Percentiles rank a stretch among this genome's conserved stretches.
Evolutionary conservation across 2,888 invertebrate genomes (phyloP).

Genomic region (Cryptophagus acutangulus): DNA sequence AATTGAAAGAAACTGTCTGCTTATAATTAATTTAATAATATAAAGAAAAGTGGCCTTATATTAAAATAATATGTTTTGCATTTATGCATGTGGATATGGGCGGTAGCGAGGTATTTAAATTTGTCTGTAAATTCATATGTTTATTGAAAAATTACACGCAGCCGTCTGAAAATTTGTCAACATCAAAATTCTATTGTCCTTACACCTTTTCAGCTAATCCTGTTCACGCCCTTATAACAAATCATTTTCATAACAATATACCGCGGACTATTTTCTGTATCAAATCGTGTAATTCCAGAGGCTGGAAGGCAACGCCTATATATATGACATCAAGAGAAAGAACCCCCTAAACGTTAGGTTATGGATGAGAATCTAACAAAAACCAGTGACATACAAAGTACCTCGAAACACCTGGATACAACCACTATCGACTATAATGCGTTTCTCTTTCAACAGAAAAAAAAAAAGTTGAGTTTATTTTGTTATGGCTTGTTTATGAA

Average conservation of each 20-base stretch:
- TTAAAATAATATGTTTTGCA: too few relatives aligned
- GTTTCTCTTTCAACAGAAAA: too few relatives aligned
- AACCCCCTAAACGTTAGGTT: conserved; percentile 25
- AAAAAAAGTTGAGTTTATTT: too few relatives aligned
- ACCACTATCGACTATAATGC: conserved; percentile 9
- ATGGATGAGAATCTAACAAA: conserved; percentile 27
- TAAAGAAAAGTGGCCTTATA: too few relatives aligned
- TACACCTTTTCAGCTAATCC: conserved; percentile 34
- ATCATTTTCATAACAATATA: conserved; percentile 37
- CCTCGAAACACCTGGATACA: conserved; percentile 35
- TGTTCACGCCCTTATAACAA: conserved; percentile 39
- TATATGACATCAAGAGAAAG: conserved; percentile 28
- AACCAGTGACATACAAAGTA: conserved; percentile 26
- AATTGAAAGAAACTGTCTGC: too few relatives aligned
- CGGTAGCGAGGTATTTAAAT: too few relatives aligned
- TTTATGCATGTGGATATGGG: too few relatives aligned
- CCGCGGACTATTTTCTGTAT: conserved; percentile 42
- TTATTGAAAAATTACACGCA: conserved; percentile 40
- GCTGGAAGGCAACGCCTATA: conserved; percentile 44
- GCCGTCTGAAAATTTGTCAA: conserved; percentile 43
- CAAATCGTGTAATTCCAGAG: conserved; percentile 49
- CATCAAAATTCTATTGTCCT: conserved; percentile 36
- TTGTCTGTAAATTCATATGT: conserved; percentile 37
- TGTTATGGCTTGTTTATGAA: neutral
- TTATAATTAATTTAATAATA: too few relatives aligned